These are phyloP conservation scores for Lithophane leautieri DNA, from an alignment of 2,888 invertebrate genomes.

Conservation along the genomic window DNA sequence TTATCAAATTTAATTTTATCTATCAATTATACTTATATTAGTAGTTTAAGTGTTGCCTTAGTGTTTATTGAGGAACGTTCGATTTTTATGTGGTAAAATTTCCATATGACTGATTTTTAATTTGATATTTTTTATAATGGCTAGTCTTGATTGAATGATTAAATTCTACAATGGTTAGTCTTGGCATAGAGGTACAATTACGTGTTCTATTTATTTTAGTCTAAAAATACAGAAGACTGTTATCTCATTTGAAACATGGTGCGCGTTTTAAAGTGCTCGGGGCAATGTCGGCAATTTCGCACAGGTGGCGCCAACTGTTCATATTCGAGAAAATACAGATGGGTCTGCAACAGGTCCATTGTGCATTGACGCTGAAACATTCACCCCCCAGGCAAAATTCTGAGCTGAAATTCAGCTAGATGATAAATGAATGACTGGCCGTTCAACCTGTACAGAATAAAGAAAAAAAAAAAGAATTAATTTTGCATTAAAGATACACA, in stretches of 20 bases:
- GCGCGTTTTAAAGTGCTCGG: conserved; percentile 16
- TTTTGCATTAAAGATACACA: not conserved
- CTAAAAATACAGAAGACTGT: not conserved
- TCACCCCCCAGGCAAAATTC: not conserved
- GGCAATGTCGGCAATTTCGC: conserved; percentile 33
- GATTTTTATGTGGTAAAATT: no score
- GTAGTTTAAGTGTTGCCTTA: no score
- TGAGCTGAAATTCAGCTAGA: conserved; percentile 14
- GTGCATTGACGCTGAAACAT: conserved; percentile 24
- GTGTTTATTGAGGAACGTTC: no score
- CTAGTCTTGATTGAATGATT: no score
- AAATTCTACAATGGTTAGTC: no score
- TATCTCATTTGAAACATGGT: conserved; percentile 13
- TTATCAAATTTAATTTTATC: not conserved
- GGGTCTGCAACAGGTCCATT: conserved; percentile 38
- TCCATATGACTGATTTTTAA: no score
- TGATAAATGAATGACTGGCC: not conserved
- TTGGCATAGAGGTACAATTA: no score
- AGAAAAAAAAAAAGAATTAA: not conserved
- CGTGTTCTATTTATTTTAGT: not conserved
- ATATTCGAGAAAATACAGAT: conserved; percentile 34
- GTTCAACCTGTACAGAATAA: conserved; percentile 4
- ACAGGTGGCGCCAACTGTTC: conserved; percentile 43
- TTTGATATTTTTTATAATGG: no score
- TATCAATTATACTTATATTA: no score